Percentiles rank a stretch among this genome's conserved stretches.
These are phyloP conservation scores for Mercenaria mercenaria DNA, from an alignment of 1,140 invertebrate genomes.

Conservation along the genomic window DNA sequence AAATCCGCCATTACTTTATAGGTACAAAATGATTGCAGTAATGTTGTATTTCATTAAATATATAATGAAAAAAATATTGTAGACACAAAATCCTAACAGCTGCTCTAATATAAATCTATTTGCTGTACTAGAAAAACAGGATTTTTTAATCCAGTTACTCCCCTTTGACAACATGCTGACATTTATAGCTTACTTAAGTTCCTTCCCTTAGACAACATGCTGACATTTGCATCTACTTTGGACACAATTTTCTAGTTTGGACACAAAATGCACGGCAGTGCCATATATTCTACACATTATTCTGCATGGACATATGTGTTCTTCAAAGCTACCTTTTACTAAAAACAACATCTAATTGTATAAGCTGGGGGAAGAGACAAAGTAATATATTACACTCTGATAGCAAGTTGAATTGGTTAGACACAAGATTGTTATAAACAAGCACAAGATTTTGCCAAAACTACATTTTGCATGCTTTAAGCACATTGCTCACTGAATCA, in stretches of 20 bases:
- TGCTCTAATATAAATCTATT: too few relatives aligned
- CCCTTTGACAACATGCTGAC: conserved; percentile 1
- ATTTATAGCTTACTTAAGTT: neutral
- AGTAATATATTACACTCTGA: neutral
- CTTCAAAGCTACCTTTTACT: neutral
- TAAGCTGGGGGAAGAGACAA: neutral
- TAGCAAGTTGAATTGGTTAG: neutral
- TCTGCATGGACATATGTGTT: neutral
- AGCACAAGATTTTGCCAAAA: neutral
- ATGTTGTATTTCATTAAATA: too few relatives aligned
- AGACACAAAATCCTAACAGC: too few relatives aligned
- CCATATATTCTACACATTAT: neutral
- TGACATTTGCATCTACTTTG: neutral
- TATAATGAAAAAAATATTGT: too few relatives aligned
- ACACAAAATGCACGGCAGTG: conserved; percentile 4
- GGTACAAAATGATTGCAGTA: too few relatives aligned
- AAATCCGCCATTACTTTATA: too few relatives aligned
- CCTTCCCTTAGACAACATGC: too few relatives aligned
- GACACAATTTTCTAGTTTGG: neutral
- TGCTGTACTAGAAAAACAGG: too few relatives aligned
- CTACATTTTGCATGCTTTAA: conserved; percentile 16
- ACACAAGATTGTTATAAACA: neutral
- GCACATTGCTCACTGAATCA: conserved; percentile 11
- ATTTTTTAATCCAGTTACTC: too few relatives aligned
- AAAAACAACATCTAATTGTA: conserved; percentile 11